A percentile compares a stretch with the other conserved stretches of the same genome.
phyloP scores from a whole-genome alignment of 2,888 invertebrate species.

The Gryllus longicercus region DNA sequence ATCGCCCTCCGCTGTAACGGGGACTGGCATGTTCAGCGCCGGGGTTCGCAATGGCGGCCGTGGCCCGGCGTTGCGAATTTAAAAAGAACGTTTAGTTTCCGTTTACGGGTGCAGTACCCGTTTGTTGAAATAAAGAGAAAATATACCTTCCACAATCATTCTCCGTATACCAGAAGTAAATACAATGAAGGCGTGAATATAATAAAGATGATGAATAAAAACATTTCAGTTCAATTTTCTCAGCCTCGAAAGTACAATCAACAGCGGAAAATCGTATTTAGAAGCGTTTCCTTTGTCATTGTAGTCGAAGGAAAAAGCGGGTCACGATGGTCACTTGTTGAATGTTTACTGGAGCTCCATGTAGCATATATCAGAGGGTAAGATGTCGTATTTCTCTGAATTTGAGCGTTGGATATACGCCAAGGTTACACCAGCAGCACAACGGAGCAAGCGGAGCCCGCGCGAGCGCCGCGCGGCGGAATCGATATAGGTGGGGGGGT shows the following conservation, averaged over 20 bases:
- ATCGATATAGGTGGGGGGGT: constrained; percentile 27
- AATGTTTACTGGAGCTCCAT: constrained; percentile 31
- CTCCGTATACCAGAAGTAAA: too few species aligned
- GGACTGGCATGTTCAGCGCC: background rate
- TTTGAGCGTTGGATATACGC: constrained; percentile 48
- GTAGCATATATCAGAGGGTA: constrained; percentile 39
- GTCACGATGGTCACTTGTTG: constrained; percentile 35
- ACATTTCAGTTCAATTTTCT: too few species aligned
- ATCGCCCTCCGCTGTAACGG: background rate
- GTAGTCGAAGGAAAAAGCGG: background rate
- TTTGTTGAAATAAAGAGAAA: too few species aligned
- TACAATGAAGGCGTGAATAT: too few species aligned
- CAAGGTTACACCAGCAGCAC: constrained; percentile 43
- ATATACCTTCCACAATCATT: too few species aligned
- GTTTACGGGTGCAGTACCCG: too few species aligned
- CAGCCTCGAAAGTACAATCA: too few species aligned
- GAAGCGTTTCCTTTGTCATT: background rate
- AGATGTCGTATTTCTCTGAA: constrained; percentile 49
- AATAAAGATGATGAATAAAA: too few species aligned
- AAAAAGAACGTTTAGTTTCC: too few species aligned
- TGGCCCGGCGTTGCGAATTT: background rate
- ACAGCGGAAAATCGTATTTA: too few species aligned
- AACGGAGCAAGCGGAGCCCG: background rate
- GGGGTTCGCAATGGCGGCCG: background rate
- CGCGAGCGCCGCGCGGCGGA: constrained; percentile 19